phyloP scores from a whole-genome alignment of 1,140 invertebrate species.

The Bombus terrestris region DNA sequence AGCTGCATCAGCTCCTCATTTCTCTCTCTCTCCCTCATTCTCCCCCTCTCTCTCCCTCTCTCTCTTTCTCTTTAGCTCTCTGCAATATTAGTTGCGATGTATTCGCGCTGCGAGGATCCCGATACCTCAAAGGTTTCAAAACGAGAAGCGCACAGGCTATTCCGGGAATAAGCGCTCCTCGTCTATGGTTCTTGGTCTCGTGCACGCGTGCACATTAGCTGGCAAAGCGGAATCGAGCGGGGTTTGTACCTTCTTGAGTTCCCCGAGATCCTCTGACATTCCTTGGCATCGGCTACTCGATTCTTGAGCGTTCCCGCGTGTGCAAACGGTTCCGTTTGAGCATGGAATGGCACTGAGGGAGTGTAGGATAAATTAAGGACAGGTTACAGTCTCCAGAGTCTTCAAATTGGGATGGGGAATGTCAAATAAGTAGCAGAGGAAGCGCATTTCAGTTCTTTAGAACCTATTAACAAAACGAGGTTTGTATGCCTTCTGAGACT shows the following conservation, averaged over 20 bases:
- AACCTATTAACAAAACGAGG: not conserved
- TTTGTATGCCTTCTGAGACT: not conserved
- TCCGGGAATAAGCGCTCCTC: conserved; percentile 58
- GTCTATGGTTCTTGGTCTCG: conserved; percentile 6
- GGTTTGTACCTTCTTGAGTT: conserved; percentile 36
- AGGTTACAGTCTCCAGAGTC: not conserved
- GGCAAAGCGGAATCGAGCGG: conserved; percentile 15
- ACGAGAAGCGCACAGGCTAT: conserved; percentile 51
- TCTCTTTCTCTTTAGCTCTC: not conserved
- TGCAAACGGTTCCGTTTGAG: not conserved
- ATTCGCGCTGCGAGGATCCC: conserved; percentile 59
- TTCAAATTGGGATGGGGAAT: not conserved
- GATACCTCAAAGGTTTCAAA: conserved; percentile 68
- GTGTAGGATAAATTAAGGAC: not conserved
- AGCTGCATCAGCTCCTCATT: conserved; percentile 47
- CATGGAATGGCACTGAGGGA: not conserved
- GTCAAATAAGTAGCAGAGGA: not conserved
- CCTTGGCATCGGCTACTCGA: conserved; percentile 11
- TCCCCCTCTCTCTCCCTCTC: not conserved
- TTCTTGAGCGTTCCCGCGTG: not conserved
- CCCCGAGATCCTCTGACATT: conserved; percentile 43
- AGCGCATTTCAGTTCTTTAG: not conserved
- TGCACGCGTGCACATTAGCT: conserved; percentile 18
- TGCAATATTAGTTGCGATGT: conserved; percentile 14
- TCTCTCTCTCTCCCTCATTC: not conserved